Conservation (phyloP, 2,113 vertebrate species). For the Corydoras sp. region DNA sequence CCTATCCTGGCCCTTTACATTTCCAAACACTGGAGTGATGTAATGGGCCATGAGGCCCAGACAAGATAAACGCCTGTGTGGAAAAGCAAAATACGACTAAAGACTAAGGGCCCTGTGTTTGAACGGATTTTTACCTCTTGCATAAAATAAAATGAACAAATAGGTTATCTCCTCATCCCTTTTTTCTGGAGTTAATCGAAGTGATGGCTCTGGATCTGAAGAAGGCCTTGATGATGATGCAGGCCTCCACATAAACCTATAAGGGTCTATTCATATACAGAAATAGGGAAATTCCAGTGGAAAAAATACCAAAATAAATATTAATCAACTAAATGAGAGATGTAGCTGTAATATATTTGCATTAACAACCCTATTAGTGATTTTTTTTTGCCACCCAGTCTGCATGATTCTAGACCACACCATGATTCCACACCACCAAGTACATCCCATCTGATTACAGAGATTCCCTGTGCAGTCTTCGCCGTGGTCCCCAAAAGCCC, state of each 20-base stretch:
- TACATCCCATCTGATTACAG: neutral
- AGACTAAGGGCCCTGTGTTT: conserved; percentile 22
- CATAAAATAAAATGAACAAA: conserved; percentile 16
- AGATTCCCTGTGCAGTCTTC: conserved; percentile 1
- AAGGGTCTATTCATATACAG: conserved; percentile 84
- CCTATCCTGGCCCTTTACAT: conserved; percentile 10
- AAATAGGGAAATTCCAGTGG: conserved; percentile 76
- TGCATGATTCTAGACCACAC: neutral
- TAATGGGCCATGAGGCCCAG: conserved; percentile 46
- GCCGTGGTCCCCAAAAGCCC: neutral
- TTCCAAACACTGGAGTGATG: conserved; percentile 36
- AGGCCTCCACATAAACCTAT: conserved; percentile 79
- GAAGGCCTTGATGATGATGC: conserved; percentile 68
- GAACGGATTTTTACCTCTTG: conserved; percentile 20
- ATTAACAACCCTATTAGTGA: conserved; percentile 61
- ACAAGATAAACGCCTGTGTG: conserved; percentile 26
- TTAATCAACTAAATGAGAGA: conserved; percentile 35
- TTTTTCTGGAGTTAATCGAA: conserved; percentile 58
- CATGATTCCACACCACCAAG: neutral
- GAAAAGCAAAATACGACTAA: conserved; percentile 22
- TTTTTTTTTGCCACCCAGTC: conserved; percentile 46
- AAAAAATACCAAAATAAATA: conserved; percentile 58
- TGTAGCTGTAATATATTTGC: neutral
- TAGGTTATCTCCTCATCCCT: neutral
- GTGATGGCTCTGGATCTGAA: conserved; percentile 70